phyloP scores from a whole-genome alignment of 2,888 invertebrate genomes.

The Copidosoma aretas region DNA sequence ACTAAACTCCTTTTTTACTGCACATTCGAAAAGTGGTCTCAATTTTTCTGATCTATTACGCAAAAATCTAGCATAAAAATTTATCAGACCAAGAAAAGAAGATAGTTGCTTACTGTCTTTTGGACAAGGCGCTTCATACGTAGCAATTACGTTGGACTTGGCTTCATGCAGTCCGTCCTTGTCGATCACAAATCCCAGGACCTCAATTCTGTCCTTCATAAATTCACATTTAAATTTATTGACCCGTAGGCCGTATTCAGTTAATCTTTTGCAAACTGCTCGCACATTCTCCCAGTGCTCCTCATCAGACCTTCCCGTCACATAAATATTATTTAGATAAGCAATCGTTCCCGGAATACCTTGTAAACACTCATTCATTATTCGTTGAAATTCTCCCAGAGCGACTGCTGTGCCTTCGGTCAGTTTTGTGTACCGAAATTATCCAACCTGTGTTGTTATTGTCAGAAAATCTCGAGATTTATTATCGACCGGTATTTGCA shows the following conservation, averaged over 20 bases:
- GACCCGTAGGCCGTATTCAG: slow-evolving; percentile 39
- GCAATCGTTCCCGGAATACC: slow-evolving; percentile 40
- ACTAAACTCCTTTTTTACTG: slow-evolving; percentile 36
- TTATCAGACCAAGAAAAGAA: no score
- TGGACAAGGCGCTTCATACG: slow-evolving; percentile 32
- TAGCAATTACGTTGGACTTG: slow-evolving; percentile 26
- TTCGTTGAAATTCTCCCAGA: slow-evolving; percentile 49
- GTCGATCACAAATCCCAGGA: slow-evolving; percentile 45
- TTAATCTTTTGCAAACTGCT: slow-evolving; percentile 41
- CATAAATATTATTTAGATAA: slow-evolving; percentile 46
- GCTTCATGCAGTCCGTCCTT: slow-evolving; percentile 44
- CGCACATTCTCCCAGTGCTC: slow-evolving; percentile 39
- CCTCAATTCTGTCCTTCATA: slow-evolving; percentile 40
- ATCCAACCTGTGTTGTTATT: slow-evolving; percentile 30
- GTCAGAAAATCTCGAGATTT: slow-evolving; percentile 16
- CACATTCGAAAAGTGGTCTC: slow-evolving; percentile 27
- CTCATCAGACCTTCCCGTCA: slow-evolving; percentile 33
- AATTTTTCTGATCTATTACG: slow-evolving; percentile 43
- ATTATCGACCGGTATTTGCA: slow-evolving; percentile 34
- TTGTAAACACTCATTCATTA: slow-evolving; percentile 46
- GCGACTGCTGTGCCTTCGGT: slow-evolving; percentile 39
- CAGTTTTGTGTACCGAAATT: slow-evolving; percentile 29
- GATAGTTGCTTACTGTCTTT: slow-evolving; percentile 45
- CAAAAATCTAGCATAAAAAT: slow-evolving; percentile 44
- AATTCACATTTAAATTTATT: slow-evolving; percentile 45